Conservation (phyloP, 2,888 invertebrate genomes). For the Julus scandinavius region DNA sequence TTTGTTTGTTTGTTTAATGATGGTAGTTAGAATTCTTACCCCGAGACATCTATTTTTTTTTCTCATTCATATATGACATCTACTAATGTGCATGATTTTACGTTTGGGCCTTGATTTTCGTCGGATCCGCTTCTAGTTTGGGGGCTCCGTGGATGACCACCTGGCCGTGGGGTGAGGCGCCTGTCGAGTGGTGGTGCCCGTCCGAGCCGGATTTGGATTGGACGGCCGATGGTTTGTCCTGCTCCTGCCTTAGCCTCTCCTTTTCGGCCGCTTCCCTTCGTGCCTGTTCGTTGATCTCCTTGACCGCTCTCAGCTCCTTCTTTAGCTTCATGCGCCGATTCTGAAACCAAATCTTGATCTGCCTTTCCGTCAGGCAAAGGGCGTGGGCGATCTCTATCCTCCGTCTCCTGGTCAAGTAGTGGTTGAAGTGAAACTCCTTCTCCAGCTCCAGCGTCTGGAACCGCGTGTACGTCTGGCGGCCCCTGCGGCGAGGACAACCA, state of each 20-base stretch:
- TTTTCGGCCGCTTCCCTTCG: slow-evolving; percentile 71
- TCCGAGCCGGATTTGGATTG: slow-evolving; percentile 66
- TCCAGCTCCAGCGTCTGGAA: slow-evolving; percentile 69
- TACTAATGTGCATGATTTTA: slow-evolving; percentile 52
- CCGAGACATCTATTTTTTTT: slow-evolving; percentile 34
- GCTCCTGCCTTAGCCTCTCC: slow-evolving; percentile 83
- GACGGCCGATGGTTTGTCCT: slow-evolving; percentile 77
- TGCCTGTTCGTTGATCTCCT: slow-evolving; percentile 94
- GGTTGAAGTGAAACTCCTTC: slow-evolving; percentile 75
- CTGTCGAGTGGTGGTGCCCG: slow-evolving; percentile 48
- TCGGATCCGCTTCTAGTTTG: slow-evolving; percentile 52
- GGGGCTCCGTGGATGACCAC: slow-evolving; percentile 11
- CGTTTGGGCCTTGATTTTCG: slow-evolving; percentile 55
- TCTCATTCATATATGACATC: background rate
- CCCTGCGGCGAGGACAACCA: slow-evolving; percentile 92
- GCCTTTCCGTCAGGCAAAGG: slow-evolving; percentile 93
- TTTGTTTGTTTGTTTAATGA: slow-evolving; percentile 5
- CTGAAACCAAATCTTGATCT: slow-evolving; percentile 93
- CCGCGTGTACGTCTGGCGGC: slow-evolving; percentile 96
- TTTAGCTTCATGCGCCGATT: slow-evolving; percentile 96
- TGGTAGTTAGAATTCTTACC: slow-evolving; percentile 45
- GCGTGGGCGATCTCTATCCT: slow-evolving; percentile 98
- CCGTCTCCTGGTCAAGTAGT: slow-evolving; percentile 94
- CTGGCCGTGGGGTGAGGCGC: slow-evolving; percentile 49
- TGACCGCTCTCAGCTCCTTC: slow-evolving; percentile 92